Conservation (phyloP, 2,113 vertebrate species). For the Hassar affinis region DNA sequence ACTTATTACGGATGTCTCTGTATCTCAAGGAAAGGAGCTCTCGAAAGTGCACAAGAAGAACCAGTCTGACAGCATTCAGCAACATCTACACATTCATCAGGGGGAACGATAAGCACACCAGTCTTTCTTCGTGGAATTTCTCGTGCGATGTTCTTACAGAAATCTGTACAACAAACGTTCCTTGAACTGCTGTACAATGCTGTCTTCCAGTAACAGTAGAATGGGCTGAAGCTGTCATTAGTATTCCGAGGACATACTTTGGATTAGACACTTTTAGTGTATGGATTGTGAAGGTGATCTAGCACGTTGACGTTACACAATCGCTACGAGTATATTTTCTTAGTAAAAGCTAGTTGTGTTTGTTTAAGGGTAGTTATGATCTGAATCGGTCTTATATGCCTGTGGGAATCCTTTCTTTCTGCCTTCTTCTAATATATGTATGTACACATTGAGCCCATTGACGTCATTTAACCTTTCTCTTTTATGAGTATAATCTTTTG, state of each 20-base stretch:
- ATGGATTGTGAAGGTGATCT: background rate
- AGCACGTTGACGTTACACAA: background rate
- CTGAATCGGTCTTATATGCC: background rate
- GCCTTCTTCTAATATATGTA: background rate
- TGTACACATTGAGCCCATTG: background rate
- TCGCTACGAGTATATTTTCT: background rate
- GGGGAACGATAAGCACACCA: background rate
- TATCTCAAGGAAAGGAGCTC: background rate
- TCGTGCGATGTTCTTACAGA: background rate
- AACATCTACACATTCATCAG: slow-evolving; percentile 62
- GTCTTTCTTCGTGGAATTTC: slow-evolving; percentile 25
- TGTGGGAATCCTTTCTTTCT: slow-evolving; percentile 10
- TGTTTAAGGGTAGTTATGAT: background rate
- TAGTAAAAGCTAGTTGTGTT: background rate
- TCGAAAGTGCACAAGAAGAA: slow-evolving; percentile 50
- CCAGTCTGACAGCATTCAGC: slow-evolving; percentile 76
- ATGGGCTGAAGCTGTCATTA: background rate
- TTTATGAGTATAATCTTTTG: background rate
- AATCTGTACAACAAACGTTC: background rate
- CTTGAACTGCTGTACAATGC: background rate
- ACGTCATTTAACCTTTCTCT: background rate
- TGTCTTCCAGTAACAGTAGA: background rate
- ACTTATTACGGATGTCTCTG: background rate
- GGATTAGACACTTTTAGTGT: too few relatives aligned
- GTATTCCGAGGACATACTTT: background rate